Evolutionary conservation across 2,113 vertebrate species (phyloP).

Genomic region (western clawed frog (Xenopus tropicalis)): UCB_Xtro_10.0 CM004449.2:21932501-21933000

Average conservation of each 20-base stretch:
- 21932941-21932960: too few species aligned
- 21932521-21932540: not conserved
- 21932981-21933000: too few species aligned
- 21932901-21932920: not conserved
- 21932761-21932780: not conserved
- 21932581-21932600: not conserved
- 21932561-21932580: conserved; percentile 16
- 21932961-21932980: too few species aligned
- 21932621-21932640: not conserved
- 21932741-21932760: conserved; percentile 25
- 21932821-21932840: conserved; percentile 22
- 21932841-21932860: conserved; percentile 28
- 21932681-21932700: not conserved
- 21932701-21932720: not conserved
- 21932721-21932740: conserved; percentile 18
- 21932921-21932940: not conserved
- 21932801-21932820: conserved; percentile 42
- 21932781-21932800: conserved; percentile 30
- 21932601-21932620: not conserved
- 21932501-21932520: not conserved
- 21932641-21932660: conserved; percentile 1
- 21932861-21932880: conserved; percentile 22
- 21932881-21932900: not conserved
- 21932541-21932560: conserved; percentile 16
- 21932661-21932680: not conserved